Percentiles rank a stretch among this genome's conserved stretches.
Conservation (phyloP, 2,113 vertebrate species). For the Tenrec ecaudatus region DNA sequence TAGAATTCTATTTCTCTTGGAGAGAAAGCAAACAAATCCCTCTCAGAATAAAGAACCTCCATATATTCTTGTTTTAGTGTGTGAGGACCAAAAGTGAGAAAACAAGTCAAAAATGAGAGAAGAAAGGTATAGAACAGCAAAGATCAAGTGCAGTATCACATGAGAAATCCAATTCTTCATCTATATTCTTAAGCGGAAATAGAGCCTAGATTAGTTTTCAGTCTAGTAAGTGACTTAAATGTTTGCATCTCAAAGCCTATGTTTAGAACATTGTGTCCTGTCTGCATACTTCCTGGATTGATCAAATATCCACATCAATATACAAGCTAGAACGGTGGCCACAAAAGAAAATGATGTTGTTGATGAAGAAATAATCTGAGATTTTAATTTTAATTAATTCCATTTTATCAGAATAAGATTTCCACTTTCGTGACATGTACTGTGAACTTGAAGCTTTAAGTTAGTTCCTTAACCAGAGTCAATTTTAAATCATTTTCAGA, state of each 20-base stretch:
- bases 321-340: background rate
- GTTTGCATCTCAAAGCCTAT: background rate
- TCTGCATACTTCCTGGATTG: background rate
- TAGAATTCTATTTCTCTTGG: background rate
- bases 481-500: background rate
- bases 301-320: background rate
- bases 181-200: background rate
- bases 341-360: background rate
- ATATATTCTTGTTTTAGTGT: background rate
- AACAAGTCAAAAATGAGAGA: slow-evolving; percentile 11
- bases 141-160: background rate
- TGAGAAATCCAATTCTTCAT: background rate
- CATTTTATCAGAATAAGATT: background rate
- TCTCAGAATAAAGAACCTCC: background rate
- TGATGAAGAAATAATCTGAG: background rate
- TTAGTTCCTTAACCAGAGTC: background rate
- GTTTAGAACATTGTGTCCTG: background rate
- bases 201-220: background rate
- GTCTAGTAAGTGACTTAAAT: background rate
- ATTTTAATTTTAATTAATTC: background rate
- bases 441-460: background rate
- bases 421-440: background rate
- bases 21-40: slow-evolving; percentile 43
- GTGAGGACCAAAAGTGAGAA: background rate
- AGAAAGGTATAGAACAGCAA: background rate